Base-by-base conservation (phyloP, 2,113 vertebrate genomes). In the Egretta garzetta region DNA sequence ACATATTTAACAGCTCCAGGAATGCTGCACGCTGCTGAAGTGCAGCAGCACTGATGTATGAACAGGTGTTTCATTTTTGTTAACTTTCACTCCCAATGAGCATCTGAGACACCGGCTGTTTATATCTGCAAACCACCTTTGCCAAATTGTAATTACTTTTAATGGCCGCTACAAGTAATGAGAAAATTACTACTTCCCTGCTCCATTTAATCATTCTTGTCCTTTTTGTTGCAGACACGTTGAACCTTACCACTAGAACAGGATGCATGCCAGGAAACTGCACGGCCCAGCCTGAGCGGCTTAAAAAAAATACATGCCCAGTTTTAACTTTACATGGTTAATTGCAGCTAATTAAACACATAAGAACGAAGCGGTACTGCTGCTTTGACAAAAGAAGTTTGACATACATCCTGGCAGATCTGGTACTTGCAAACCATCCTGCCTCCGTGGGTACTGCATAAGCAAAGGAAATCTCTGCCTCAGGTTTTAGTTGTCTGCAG, bases 51-150 rank as follows among this genome's bases (percentile, higher is more conserved):
- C 80, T 64, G 83, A 95, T 90, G 80, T 93, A 95, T 97, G 97
- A 88, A 97, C 97, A 98, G 97, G 96, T 98, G 97, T 97, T 98
- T 97, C 68, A 96, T 96, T 97, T 97, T 97, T 97, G 83, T 93
- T 97, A 90, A 96, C 90, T 96, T 96, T 91, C 90, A 88, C 88
- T 96, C 92, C 90, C 86, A 96, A 71, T 35, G 73, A 98, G 90
- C 80, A 83, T 95, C 92, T 94, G 93, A 96, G 94, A 96, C 85
- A 92, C 88, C 52, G n/a, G 68, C 92, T 97, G 87, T 94, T 97
- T 93, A 74, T 96, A 96, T 93, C 94, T 72, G 71, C 93, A 96
- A 97, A 77, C 76, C 77, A 62, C 63, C 12, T 21, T 70, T 95
- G 95, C 97, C 97, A 98, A 88, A 92, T 71, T 82, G 88, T 97